Conservation (phyloP, 1,140 invertebrate genomes). For the Drusus annulatus region DNA sequence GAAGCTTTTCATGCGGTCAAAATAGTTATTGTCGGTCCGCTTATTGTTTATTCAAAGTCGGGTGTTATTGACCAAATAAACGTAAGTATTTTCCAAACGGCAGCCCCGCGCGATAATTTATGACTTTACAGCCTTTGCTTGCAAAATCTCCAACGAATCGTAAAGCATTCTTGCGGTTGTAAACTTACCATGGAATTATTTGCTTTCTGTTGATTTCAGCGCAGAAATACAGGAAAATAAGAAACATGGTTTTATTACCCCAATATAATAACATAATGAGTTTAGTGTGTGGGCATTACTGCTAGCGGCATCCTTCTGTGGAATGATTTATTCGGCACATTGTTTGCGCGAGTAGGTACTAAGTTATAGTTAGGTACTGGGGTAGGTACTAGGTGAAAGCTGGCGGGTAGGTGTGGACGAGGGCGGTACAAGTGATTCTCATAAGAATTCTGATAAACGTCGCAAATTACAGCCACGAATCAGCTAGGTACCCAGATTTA, state of each 20-base stretch:
- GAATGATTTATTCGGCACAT: too few relatives aligned
- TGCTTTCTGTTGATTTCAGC: not conserved
- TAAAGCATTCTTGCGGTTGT: conserved; percentile 2
- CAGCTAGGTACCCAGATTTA: not conserved
- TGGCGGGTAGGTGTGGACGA: too few relatives aligned
- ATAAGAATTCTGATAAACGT: conserved; percentile 13
- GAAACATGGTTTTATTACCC: conserved; percentile 1
- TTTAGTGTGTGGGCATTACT: not conserved
- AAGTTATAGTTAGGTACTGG: too few relatives aligned
- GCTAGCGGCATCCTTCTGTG: too few relatives aligned
- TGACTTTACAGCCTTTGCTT: conserved; percentile 27
- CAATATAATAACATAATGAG: not conserved
- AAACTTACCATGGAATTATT: not conserved
- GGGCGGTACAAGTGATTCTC: too few relatives aligned
- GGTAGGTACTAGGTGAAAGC: too few relatives aligned
- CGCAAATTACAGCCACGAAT: conserved; percentile 2
- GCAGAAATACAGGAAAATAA: not conserved
- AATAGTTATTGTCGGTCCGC: too few relatives aligned
- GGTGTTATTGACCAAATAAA: conserved; percentile 23
- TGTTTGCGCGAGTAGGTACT: too few relatives aligned
- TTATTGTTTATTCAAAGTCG: not conserved
- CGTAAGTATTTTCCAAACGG: conserved; percentile 17
- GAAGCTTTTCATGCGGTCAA: too few relatives aligned
- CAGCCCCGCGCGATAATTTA: conserved; percentile 12
- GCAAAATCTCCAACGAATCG: conserved; percentile 17